phyloP scores from a whole-genome alignment of 2,797 vertebrate species.

The Enteromius anoplus region DNA sequence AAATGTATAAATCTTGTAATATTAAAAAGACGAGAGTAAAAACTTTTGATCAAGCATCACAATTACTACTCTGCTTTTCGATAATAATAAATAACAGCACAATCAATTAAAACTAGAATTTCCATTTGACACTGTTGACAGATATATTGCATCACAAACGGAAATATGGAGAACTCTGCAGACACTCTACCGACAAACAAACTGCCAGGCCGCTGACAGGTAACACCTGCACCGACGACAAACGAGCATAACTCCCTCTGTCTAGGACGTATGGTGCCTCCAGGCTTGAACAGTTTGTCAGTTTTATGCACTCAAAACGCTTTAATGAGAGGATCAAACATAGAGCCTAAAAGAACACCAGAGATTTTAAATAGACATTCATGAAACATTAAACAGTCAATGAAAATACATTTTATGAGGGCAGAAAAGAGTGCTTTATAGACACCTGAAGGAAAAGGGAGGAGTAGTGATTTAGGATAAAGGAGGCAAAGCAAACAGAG shows the following conservation, averaged over 20 bases:
- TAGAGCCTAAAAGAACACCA: background rate
- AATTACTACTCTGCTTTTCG: background rate
- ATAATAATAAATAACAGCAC: background rate
- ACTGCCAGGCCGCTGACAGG: slow-evolving; percentile 46
- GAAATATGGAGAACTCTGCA: slow-evolving; percentile 8
- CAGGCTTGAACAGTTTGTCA: slow-evolving; percentile 57
- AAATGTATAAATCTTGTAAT: background rate
- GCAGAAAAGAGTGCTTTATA: slow-evolving; percentile 26
- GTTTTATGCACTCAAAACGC: slow-evolving; percentile 2
- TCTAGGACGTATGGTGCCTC: slow-evolving; percentile 41
- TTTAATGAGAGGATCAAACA: slow-evolving; percentile 13
- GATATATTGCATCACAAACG: slow-evolving; percentile 21
- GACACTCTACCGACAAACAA: slow-evolving; percentile 38
- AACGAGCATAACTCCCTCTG: slow-evolving; percentile 43
- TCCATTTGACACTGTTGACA: background rate
- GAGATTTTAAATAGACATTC: slow-evolving; percentile 13
- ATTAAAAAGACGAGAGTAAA: background rate
- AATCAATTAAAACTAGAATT: background rate
- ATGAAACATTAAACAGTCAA: slow-evolving; percentile 46
- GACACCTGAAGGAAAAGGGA: slow-evolving; percentile 13
- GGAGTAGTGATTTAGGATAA: slow-evolving; percentile 18
- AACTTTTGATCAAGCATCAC: background rate
- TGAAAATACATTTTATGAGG: slow-evolving; percentile 25
- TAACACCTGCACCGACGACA: slow-evolving; percentile 57
- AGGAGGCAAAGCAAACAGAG: slow-evolving; percentile 44